phyloP scores from a whole-genome alignment of 1,140 invertebrate species.

The Lerema accius region DNA sequence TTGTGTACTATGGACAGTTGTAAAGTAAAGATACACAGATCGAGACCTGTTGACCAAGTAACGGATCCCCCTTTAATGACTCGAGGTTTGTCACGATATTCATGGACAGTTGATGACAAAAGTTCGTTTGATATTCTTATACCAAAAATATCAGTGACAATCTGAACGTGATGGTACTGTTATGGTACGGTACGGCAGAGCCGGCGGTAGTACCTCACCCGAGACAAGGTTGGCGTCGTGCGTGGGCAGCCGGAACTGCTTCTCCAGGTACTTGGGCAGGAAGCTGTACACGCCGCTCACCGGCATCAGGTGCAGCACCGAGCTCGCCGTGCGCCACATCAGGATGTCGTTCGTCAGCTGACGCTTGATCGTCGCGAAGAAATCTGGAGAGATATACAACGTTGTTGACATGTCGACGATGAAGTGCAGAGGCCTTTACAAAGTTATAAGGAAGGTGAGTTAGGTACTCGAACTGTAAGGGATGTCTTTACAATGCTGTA shows the following conservation, averaged over 20 bases:
- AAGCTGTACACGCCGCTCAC: conserved; percentile 96
- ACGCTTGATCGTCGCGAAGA: conserved; percentile 93
- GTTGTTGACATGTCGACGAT: no score
- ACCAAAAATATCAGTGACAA: background rate
- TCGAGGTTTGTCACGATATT: no score
- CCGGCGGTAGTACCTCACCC: conserved; percentile 84
- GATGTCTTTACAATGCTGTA: no score
- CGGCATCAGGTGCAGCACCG: conserved; percentile 94
- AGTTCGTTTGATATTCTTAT: no score
- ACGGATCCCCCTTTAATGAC: no score
- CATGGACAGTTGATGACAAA: no score
- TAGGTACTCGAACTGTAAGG: no score
- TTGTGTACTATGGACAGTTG: no score
- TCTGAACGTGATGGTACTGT: background rate
- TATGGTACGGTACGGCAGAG: conserved; percentile 5
- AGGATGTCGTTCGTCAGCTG: conserved; percentile 95
- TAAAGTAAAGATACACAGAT: no score
- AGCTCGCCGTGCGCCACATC: conserved; percentile 94
- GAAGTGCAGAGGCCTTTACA: no score
- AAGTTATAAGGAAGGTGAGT: no score
- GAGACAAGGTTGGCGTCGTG: conserved; percentile 95
- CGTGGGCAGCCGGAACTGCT: conserved; percentile 94
- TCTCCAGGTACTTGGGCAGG: conserved; percentile 96
- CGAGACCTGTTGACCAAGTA: no score
- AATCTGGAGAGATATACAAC: conserved; percentile 84